These are phyloP conservation scores for Microctenopoma lineatum DNA, from an alignment of 2,797 vertebrate species.

Conservation along the genomic window DNA sequence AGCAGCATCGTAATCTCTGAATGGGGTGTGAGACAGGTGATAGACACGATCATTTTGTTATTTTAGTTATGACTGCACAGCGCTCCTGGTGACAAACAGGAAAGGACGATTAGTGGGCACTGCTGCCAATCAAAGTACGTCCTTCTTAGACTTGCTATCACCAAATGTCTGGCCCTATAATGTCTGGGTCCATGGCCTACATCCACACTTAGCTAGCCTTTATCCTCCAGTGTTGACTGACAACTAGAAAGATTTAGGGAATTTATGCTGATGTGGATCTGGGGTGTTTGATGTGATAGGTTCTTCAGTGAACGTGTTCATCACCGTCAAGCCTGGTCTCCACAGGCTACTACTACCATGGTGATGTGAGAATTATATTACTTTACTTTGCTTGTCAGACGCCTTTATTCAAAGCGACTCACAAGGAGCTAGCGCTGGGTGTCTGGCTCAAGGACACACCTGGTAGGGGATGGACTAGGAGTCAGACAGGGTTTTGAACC, in stretches of 20 bases:
- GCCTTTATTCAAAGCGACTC: no score
- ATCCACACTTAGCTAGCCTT: no score
- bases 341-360: neutral
- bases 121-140: neutral
- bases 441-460: no score
- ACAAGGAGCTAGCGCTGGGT: no score
- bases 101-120: conserved; percentile 5
- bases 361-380: conserved; percentile 11
- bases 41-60: conserved; percentile 9
- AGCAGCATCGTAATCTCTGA: conserved; percentile 39
- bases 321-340: neutral
- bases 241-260: no score
- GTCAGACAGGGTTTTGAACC: no score
- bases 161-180: neutral
- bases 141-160: neutral
- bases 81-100: conserved; percentile 17
- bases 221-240: no score
- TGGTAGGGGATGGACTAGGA: no score
- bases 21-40: conserved; percentile 52
- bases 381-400: no score
- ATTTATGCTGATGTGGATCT: no score
- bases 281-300: neutral
- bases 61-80: conserved; percentile 12
- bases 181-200: no score
- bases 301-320: neutral